Conservation (phyloP, 2,113 vertebrate species). For the Formicarius rufipectus region DNA sequence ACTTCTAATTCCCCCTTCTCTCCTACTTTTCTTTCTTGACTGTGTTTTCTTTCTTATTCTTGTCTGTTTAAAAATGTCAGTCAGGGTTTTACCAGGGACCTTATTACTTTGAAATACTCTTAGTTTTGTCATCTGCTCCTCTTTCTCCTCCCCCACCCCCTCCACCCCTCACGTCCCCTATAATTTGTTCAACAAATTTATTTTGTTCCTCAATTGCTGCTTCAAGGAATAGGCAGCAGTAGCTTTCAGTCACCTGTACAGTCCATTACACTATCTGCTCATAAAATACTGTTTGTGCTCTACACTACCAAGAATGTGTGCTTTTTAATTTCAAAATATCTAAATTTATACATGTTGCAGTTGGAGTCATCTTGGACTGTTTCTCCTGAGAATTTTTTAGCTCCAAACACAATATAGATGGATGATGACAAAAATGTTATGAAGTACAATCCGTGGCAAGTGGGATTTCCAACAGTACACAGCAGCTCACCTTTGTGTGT, state of each 20-base stretch:
- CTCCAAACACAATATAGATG: neutral
- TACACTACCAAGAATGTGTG: neutral
- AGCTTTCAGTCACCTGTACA: neutral
- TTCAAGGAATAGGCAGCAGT: neutral
- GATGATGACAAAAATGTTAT: neutral
- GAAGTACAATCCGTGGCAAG: neutral
- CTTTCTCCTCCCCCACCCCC: neutral
- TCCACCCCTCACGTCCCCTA: accelerated
- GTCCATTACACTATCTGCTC: neutral
- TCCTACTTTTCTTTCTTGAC: neutral
- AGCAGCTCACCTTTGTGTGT: neutral
- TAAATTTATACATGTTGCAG: neutral
- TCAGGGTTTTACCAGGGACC: neutral
- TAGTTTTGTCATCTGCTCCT: neutral
- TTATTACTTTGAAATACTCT: neutral
- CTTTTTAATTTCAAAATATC: neutral
- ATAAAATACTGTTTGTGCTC: neutral
- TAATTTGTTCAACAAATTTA: neutral
- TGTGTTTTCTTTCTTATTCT: neutral
- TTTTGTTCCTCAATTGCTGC: neutral
- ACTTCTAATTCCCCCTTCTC: neutral
- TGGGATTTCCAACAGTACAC: neutral
- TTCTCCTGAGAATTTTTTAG: neutral
- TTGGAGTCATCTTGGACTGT: neutral
- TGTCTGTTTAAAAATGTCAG: neutral